Evolutionary conservation across 1,140 invertebrate genomes (phyloP).

Genomic region (Littorina saxatilis): DNA sequence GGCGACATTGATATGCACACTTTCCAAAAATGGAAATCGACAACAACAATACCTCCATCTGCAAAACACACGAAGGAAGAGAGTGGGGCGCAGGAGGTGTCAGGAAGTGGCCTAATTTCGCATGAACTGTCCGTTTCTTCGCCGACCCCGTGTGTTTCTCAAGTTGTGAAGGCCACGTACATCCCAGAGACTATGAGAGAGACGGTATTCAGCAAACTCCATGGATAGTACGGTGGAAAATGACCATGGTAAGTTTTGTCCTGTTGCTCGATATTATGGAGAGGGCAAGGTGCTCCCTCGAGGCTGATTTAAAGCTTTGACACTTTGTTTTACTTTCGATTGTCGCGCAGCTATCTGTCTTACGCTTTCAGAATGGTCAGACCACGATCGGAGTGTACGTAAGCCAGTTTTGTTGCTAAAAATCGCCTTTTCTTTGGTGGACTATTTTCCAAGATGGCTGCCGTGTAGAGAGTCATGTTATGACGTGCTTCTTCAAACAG

Average conservation of each 20-base stretch:
- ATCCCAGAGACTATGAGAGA: background rate
- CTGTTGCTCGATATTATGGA: constrained; percentile 30
- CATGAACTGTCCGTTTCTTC: constrained; percentile 47
- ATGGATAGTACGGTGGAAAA: constrained; percentile 54
- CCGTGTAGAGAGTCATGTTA: constrained; percentile 55
- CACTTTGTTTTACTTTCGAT: background rate
- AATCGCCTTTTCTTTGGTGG: constrained; percentile 43
- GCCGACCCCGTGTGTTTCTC: constrained; percentile 33
- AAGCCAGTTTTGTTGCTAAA: constrained; percentile 36
- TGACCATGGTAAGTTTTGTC: constrained; percentile 65
- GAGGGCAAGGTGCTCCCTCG: constrained; percentile 47
- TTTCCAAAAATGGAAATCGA: constrained; percentile 67
- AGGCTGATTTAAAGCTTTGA: constrained; percentile 27
- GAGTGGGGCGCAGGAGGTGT: constrained; percentile 50
- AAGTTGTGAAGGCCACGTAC: background rate
- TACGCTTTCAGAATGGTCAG: background rate
- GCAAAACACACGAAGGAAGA: constrained; percentile 63
- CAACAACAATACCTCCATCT: constrained; percentile 65
- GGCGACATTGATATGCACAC: constrained; percentile 48
- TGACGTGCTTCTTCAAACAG: constrained; percentile 57
- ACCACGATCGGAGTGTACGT: constrained; percentile 22
- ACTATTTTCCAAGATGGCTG: constrained; percentile 69
- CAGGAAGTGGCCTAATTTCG: constrained; percentile 55
- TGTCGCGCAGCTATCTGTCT: background rate
- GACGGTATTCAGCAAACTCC: background rate